phyloP scores from a whole-genome alignment of 2,888 invertebrate genomes.

The Polylopha cassiicola region DNA sequence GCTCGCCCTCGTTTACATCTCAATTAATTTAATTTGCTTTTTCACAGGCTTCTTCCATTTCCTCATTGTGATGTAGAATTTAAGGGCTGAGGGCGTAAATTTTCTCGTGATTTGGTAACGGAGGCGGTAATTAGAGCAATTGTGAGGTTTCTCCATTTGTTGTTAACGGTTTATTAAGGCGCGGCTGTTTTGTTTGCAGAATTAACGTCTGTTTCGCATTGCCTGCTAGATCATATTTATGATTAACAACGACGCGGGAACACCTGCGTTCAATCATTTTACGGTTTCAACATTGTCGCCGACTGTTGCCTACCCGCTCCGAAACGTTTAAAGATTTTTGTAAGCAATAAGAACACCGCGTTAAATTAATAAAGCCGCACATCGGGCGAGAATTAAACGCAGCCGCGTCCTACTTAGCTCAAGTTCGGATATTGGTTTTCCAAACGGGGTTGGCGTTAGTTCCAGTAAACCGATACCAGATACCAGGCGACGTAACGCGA shows the following conservation, averaged over 20 bases:
- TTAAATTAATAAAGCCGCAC: too few relatives aligned
- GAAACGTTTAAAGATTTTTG: too few relatives aligned
- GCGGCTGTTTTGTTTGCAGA: constrained; percentile 47
- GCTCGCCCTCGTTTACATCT: constrained; percentile 70
- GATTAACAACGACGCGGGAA: background rate
- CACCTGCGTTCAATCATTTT: too few relatives aligned
- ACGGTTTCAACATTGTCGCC: too few relatives aligned
- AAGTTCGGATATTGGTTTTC: constrained; percentile 27
- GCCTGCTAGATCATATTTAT: constrained; percentile 23
- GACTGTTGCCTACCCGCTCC: too few relatives aligned
- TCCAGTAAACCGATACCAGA: constrained; percentile 35
- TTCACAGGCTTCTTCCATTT: constrained; percentile 73
- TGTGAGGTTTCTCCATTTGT: constrained; percentile 69
- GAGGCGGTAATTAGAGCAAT: constrained; percentile 70
- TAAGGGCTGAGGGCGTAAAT: constrained; percentile 65
- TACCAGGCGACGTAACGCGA: constrained; percentile 42
- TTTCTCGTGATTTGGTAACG: constrained; percentile 72
- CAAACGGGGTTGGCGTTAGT: constrained; percentile 27
- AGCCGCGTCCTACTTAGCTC: background rate
- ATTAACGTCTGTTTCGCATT: constrained; percentile 41
- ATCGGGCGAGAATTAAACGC: too few relatives aligned
- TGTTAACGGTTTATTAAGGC: constrained; percentile 64
- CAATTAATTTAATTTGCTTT: constrained; percentile 76
- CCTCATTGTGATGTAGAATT: constrained; percentile 61
- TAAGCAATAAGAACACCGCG: too few relatives aligned